Base-by-base conservation (phyloP, 2,888 invertebrate species). In the Clepsis dumicolana region DNA sequence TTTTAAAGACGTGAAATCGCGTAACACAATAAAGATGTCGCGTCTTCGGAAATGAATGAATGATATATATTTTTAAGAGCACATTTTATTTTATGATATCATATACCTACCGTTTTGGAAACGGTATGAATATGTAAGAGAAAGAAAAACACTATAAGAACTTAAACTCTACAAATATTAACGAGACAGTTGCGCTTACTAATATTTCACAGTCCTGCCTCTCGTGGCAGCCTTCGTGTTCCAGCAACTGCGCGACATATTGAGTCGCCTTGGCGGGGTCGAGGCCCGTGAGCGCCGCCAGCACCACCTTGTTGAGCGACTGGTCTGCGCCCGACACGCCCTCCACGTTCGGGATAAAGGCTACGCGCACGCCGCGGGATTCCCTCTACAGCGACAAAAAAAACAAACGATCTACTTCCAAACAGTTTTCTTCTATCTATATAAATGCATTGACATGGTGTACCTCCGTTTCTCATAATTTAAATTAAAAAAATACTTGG, bases 311-410 rank as follows among this genome's bases (percentile, higher is more conserved):
- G 85, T 97, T 97, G 10, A 97, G 85, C 10, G 94, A 94, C 74
- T 95, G 94, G 71, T 95, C 94, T 1, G 72, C 77, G 1, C 82
- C 77, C 0, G 86, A 70, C 0, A 85, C 79, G 1, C 94, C 94
- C 50, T 94, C 92, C 4, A 95, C 94, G 80, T 97, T 97, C 0
- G 97, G 95, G 59, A 97, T 94, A 77, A 97, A 95, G 0, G 96
- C 95, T 21, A 97, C 94, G 61, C 97, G 95, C 0, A 95, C 94
- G 72, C 96, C 96, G 10, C 95, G 94, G 38, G 96, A 95, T 32
- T 95, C 94, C 87, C 95, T 95, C 95, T 96, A 21, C 44, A 25
- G 63, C 32, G n/a, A 18, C 29, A 29, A 7, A 29, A 29, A 29
- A 3, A 29, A n/a, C n/a, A n/a, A n/a, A n/a, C n/a, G n/a, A n/a